Evolutionary conservation across 53 echinoderm and acorn worm genomes (phyloP).

Genomic region (Henricia sp.): DNA sequence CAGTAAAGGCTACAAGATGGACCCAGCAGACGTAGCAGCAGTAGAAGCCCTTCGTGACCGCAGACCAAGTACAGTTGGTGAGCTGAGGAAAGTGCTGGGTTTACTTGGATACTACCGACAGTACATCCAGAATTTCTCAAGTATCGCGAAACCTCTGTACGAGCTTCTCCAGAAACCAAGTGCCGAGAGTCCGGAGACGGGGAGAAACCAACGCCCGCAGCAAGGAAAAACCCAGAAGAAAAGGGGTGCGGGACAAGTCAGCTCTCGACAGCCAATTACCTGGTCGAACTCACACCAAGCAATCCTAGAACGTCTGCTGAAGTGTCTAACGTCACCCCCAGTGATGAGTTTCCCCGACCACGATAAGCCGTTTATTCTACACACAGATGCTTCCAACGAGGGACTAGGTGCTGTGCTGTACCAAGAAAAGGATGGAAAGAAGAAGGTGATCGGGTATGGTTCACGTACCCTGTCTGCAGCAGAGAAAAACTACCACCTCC

Average conservation of each 20-base stretch:
- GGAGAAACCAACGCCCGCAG: neutral
- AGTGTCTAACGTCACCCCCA: slow-evolving; percentile 22
- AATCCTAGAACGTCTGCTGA: too few relatives aligned
- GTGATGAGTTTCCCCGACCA: slow-evolving; percentile 53
- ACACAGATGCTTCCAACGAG: slow-evolving; percentile 64
- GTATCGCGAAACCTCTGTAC: neutral
- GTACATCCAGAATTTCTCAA: slow-evolving; percentile 56
- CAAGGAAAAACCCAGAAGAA: neutral
- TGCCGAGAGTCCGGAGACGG: neutral
- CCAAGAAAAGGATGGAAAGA: slow-evolving; percentile 47
- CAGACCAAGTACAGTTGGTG: slow-evolving; percentile 54
- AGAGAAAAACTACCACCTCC: slow-evolving; percentile 71
- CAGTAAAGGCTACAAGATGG: slow-evolving; percentile 54
- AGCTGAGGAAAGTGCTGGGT: slow-evolving; percentile 66
- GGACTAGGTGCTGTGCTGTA: slow-evolving; percentile 64
- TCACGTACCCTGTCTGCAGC: slow-evolving; percentile 60
- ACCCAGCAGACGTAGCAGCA: slow-evolving; percentile 66
- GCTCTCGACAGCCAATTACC: too few relatives aligned
- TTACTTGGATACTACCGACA: slow-evolving; percentile 36
- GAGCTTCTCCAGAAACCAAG: slow-evolving; percentile 8
- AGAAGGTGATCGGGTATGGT: slow-evolving; percentile 61
- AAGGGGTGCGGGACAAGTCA: slow-evolving; percentile 23
- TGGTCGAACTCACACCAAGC: slow-evolving; percentile 54
- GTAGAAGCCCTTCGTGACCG: slow-evolving; percentile 47
- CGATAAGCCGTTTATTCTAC: slow-evolving; percentile 25